These are phyloP conservation scores for Drosophila carrolli DNA, from an alignment of 1,140 invertebrate genomes.

Conservation along the genomic window DNA sequence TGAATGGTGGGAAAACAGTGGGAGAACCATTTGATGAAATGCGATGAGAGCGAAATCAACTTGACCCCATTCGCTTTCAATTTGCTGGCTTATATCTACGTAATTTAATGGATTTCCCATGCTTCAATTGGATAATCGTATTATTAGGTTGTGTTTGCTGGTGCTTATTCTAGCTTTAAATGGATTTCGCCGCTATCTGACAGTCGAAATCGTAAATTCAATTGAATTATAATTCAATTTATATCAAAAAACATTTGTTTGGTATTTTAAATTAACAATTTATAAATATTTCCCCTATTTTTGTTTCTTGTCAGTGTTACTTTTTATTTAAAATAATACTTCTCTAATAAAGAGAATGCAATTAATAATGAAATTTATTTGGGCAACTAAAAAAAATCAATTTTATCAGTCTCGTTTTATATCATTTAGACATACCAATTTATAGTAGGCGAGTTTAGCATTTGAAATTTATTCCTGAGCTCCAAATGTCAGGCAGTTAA, in stretches of 20 bases:
- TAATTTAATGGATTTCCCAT: constrained; percentile 4
- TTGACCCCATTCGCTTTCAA: constrained; percentile 2
- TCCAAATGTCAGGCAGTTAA: too few relatives aligned
- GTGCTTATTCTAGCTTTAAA: background rate
- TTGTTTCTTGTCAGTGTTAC: too few relatives aligned
- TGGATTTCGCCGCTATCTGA: background rate
- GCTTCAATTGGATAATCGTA: background rate
- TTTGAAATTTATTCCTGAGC: too few relatives aligned
- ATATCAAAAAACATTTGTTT: background rate
- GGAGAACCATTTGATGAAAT: constrained; percentile 14
- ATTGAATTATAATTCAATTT: too few relatives aligned
- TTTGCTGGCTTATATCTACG: constrained; percentile 6
- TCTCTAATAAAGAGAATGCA: background rate
- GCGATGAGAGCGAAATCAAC: constrained; percentile 7
- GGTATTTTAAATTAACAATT: background rate
- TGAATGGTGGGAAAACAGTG: background rate
- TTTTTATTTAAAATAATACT: background rate
- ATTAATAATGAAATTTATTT: too few relatives aligned
- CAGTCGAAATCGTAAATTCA: background rate
- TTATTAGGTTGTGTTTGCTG: background rate
- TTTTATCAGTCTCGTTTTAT: too few relatives aligned
- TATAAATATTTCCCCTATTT: too few relatives aligned
- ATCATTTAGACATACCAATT: too few relatives aligned
- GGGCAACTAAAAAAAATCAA: too few relatives aligned
- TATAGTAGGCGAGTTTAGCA: too few relatives aligned